Base-by-base conservation (phyloP, 2,888 invertebrate species). In the Campoletis raptor region DNA sequence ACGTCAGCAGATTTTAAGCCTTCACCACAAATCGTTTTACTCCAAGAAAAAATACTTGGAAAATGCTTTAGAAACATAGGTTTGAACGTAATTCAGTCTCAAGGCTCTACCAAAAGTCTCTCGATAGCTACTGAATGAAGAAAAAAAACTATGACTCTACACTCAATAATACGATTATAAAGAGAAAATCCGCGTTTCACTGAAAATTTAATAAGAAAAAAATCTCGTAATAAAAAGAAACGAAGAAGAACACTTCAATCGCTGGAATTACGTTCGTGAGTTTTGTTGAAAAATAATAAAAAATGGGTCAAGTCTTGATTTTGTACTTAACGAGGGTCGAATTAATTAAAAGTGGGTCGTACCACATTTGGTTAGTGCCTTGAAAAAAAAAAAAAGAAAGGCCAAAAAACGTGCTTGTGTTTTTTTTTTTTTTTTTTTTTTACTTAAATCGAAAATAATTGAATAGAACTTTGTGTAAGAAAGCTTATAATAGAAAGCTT, bases 301-400 rank as follows among this genome's bases (percentile, higher is more conserved):
- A 81, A 76, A 40, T 78, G 72, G 78, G 78, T 79, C 72, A 57
- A 66, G 83, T 45, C 36, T 78, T 37, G 21, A 72, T 78, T 42
- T 48, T 30, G 70, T 57, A 30, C 9, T 30, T n/a, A 21, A 72
- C 8, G 73, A 30, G 64, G 66, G 4, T 40, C 15, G 69, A 52
- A 78, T 73, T 67, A 78, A 78, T 72, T 72, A 54, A 72, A 73
- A 78, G 66, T 24, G 21, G 64, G 40, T 61, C 48, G 12, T 54
- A 15, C 18, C 40, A 40, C 4, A 21, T 52, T 21, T 36, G 57
- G 10, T 15, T 57, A 15, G 21, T 74, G 21, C n/a, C 57, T 10
- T 24, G 45, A 48, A 9, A n/a, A 61, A 57, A 69, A 70, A 57
- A 54, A 61, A 57, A 69, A 70, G 48, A 54, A 30, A 30, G 30